Base-by-base conservation (phyloP, 2,113 vertebrate species). In the Solea senegalensis region DNA sequence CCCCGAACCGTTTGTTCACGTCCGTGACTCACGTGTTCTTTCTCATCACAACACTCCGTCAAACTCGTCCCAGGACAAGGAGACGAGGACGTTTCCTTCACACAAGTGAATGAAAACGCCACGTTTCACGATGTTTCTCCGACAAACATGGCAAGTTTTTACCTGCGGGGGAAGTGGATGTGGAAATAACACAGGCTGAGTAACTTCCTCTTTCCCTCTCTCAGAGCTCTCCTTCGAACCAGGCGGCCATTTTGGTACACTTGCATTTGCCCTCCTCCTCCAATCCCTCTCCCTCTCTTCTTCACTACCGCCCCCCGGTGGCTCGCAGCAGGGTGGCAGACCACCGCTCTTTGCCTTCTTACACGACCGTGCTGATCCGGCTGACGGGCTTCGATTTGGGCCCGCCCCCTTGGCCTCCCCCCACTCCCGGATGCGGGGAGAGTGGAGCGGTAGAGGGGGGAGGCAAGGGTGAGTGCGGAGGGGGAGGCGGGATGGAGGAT, bases 331-430 rank as follows among this genome's bases (percentile, higher is more conserved):
- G 82, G 74, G 34, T 77, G 76, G 65, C 65, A 78, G 65, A 72
- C 79, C 65, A 68, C 61, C 39, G 69, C 71, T 80, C 78, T 64
- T 0, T 34, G 57, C 60, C 75, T 85, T 83, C 87, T 96, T 91
- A 97, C 88, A 97, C 96, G 69, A 97, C 95, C 4, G 96, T 97
- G 90, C 96, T 97, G 92, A 97, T 97, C 88, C 96, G 94, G 88
- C 95, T 96, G 88, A 94, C 88, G 27, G 95, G 94, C 58, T 97
- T 97, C 66, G 94, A 90, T 86, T 97, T 97, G 83, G 94, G 91
- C 44, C 95, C 94, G n/a, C 91, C 92, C 78, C 90, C 82, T 67
- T 89, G 91, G 13, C 80, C 88, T 78, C 59, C 92, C 66, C 79
- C 92, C 68, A 79, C 87, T 88, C 86, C 93, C 62, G 90, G 89